These are phyloP conservation scores for Pseudomyrmex gracilis DNA, from an alignment of 1,140 invertebrate species.

Conservation along the genomic window DNA sequence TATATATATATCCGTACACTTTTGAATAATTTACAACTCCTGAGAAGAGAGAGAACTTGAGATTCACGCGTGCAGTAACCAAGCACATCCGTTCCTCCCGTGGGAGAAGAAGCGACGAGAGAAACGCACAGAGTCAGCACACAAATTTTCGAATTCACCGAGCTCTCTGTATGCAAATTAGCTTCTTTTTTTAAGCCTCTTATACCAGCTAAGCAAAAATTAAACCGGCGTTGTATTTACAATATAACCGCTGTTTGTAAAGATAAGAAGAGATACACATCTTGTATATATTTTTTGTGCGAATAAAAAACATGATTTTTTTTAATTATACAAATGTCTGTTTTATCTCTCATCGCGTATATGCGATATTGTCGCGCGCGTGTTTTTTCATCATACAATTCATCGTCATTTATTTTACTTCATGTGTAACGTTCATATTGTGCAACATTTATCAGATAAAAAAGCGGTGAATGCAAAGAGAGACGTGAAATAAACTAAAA, in stretches of 20 bases:
- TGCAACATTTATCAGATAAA: no score
- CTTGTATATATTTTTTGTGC: background rate
- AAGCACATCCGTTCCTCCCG: slow-evolving; percentile 31
- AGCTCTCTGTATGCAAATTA: slow-evolving; percentile 69
- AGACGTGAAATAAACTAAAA: no score
- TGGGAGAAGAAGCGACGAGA: background rate
- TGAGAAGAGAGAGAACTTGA: slow-evolving; percentile 4
- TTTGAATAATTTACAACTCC: slow-evolving; percentile 38
- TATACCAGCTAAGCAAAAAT: slow-evolving; percentile 54
- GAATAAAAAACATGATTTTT: slow-evolving; percentile 1
- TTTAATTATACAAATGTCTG: background rate
- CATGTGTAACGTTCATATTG: no score
- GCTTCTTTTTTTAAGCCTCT: slow-evolving; percentile 51
- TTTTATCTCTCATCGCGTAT: no score
- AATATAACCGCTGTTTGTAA: background rate
- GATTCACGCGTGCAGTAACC: slow-evolving; percentile 38
- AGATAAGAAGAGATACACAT: slow-evolving; percentile 12
- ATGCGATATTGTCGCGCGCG: no score
- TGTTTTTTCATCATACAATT: no score
- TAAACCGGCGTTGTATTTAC: slow-evolving; percentile 25
- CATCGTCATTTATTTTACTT: no score
- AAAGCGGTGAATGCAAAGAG: no score
- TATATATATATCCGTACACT: background rate
- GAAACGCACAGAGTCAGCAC: slow-evolving; percentile 42
- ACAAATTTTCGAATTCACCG: slow-evolving; percentile 70